Base-by-base conservation (phyloP, 2,888 invertebrate species). In the Lepas anatifera region DNA sequence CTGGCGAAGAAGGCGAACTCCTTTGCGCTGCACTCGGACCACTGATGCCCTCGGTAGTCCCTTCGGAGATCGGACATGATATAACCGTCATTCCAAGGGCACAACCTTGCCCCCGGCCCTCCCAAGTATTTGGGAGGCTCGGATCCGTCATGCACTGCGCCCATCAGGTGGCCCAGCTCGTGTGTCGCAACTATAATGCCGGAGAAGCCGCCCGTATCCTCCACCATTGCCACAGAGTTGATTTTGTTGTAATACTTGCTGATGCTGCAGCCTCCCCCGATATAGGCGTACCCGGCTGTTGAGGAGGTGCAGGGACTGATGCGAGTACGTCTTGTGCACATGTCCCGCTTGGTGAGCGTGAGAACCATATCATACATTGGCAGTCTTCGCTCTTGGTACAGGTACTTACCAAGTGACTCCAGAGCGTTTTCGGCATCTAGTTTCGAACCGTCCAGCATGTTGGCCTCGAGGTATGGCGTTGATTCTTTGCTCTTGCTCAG, bases 211-310 rank as follows among this genome's bases (percentile, higher is more conserved):
- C 58, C 58, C 16, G 50, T n/a, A n/a, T 69, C 69, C 58, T 69
- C 69, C 11, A 69, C 58, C 22, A 69, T n/a, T 13, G 48, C 58
- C 50, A 69, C 69, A 8, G 52, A 39, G 69, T 52, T 69, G n/a
- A 52, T 35, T 63, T 52, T 32, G n/a, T 52, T 32, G 27, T 37
- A 22, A 37, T 52, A 41, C 6, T 39, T 39, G 58, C 58, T 69
- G 52, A 48, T 39, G 39, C 43, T 39, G 52, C 69, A 69, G 37
- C 52, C 58, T 16, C 69, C 69, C 4, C 69, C 69, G 2, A 69
- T 63, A n/a, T 69, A 69, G 13, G 69, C 69, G 41, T 69, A 69
- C 37, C 69, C 69, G 39, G 69, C 69, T 29, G 69, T 69, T 25
- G 41, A n/a, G n/a, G 22, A 25, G 39, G 58, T 32, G 58, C 69